These are phyloP conservation scores for Myotis davidii DNA, from an alignment of 2,113 vertebrate species.

Conservation along the genomic window DNA sequence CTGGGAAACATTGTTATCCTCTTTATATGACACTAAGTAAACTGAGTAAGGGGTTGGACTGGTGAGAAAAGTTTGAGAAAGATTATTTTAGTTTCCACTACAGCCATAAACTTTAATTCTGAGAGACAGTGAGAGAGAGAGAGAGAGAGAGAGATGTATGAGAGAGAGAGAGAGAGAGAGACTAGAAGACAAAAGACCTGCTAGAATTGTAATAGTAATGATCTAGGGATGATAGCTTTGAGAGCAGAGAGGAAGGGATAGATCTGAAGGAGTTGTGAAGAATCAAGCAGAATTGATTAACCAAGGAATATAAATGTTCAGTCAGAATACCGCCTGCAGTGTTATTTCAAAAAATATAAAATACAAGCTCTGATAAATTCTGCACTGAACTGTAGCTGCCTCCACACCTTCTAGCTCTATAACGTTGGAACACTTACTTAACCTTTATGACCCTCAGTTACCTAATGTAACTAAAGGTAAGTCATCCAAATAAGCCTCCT, in stretches of 20 bases:
- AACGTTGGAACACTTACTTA: slow-evolving; percentile 37
- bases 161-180: not conserved
- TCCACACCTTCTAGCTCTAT: not conserved
- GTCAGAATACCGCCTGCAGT: slow-evolving; percentile 29
- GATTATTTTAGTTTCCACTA: not conserved
- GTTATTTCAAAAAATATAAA: slow-evolving; percentile 47
- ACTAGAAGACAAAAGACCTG: not conserved
- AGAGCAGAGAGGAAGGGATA: not conserved
- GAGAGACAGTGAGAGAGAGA: not conserved
- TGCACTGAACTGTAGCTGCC: not conserved
- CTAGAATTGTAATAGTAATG: not conserved
- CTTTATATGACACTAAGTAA: not conserved
- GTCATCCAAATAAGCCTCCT: slow-evolving; percentile 35
- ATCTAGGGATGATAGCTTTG: not conserved
- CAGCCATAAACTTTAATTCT: not conserved
- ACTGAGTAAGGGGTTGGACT: not conserved
- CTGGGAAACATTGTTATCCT: not conserved
- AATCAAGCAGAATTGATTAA: slow-evolving; percentile 52
- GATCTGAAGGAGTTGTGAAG: not conserved
- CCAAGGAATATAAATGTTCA: slow-evolving; percentile 35
- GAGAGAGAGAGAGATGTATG: not conserved
- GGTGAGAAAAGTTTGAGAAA: slow-evolving; percentile 25
- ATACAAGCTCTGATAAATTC: slow-evolving; percentile 49
- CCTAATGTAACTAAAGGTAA: slow-evolving; percentile 10
- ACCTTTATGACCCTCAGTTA: slow-evolving; percentile 8